Evolutionary conservation across 2,797 vertebrate genomes (phyloP).

Genomic region (Enteromius unitaeniatus): DNA sequence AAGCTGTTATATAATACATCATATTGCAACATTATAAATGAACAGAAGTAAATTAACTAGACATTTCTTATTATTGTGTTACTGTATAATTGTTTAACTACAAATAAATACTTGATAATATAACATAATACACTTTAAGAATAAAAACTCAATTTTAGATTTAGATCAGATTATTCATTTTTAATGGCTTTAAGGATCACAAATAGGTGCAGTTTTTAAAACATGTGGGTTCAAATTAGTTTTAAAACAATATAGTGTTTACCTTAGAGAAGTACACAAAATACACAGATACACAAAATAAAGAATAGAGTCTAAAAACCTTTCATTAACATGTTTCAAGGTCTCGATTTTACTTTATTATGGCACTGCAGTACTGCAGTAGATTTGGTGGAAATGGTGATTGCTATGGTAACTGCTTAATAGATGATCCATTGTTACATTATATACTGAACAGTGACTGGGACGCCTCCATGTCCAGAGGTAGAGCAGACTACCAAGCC

Average conservation of each 20-base stretch:
- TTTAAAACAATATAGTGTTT: too few species aligned
- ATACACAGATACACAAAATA: too few species aligned
- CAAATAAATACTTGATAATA: background rate
- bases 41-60: too few species aligned
- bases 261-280: background rate
- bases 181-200: background rate
- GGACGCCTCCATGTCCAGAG: background rate
- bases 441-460: slow-evolving; percentile 22
- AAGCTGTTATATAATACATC: too few species aligned
- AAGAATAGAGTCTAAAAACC: too few species aligned
- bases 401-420: background rate
- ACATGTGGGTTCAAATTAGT: too few species aligned
- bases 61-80: too few species aligned
- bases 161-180: background rate
- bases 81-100: too few species aligned
- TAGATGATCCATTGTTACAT: background rate
- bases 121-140: background rate
- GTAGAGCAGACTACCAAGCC: background rate
- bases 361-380: background rate
- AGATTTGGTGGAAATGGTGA: background rate
- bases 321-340: background rate
- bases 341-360: too few species aligned
- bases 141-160: background rate
- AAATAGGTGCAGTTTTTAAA: background rate
- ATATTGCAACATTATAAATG: too few species aligned